Conservation (phyloP, 2,113 vertebrate species). For the Numida meleagris region DNA sequence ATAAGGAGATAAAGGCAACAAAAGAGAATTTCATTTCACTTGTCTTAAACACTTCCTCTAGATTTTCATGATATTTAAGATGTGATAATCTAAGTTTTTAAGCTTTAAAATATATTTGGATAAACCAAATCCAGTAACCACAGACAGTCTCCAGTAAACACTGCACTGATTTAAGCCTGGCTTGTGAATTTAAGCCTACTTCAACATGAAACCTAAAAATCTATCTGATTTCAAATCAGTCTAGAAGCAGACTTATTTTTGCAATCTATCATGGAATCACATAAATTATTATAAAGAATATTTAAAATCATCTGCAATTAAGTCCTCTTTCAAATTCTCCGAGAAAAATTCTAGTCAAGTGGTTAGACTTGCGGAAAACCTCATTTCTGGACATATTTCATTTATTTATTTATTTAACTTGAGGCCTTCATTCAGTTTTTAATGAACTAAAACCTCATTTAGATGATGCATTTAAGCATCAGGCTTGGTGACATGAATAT, state of each 20-base stretch:
- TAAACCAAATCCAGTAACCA: not conserved
- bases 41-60: not conserved
- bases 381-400: not conserved
- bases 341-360: not conserved
- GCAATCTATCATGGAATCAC: not conserved
- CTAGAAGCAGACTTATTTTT: not conserved
- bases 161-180: not conserved
- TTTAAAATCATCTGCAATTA: not conserved
- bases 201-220: not conserved
- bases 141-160: not conserved
- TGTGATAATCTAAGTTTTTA: not conserved
- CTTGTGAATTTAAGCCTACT: not conserved
- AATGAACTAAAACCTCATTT: slow-evolving; percentile 42
- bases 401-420: slow-evolving; percentile 23
- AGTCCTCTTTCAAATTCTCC: not conserved
- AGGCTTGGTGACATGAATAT: slow-evolving; percentile 20
- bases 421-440: slow-evolving; percentile 9
- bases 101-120: not conserved
- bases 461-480: slow-evolving; percentile 36
- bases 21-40: not conserved
- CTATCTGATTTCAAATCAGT: not conserved
- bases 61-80: not conserved
- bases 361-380: not conserved
- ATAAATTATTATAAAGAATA: not conserved
- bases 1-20: not conserved